A percentile compares a stretch with the other conserved stretches of the same genome.
These are phyloP conservation scores for Megaceryle torquata DNA, from an alignment of 2,113 vertebrate species.

Conservation along the genomic window DNA sequence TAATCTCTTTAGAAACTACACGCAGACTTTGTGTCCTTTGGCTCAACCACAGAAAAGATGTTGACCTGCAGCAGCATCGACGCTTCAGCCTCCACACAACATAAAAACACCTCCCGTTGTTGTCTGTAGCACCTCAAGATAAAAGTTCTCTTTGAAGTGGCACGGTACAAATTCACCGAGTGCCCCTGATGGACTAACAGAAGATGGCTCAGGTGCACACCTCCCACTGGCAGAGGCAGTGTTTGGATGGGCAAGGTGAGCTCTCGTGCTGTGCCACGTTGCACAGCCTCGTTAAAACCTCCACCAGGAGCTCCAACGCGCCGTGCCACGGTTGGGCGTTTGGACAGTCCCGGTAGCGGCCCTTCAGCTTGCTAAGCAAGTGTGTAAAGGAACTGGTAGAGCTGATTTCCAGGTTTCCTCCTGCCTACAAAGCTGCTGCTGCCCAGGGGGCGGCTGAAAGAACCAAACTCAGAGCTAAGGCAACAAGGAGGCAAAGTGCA, in stretches of 20 bases:
- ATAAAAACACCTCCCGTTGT: background rate
- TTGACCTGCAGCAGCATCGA: background rate
- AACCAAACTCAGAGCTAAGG: background rate
- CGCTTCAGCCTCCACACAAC: background rate
- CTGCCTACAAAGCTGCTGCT: background rate
- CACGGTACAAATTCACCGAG: background rate
- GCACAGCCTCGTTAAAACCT: background rate
- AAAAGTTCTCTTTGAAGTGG: fast-evolving
- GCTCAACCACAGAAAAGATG: background rate
- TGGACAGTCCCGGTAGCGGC: background rate
- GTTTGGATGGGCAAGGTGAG: background rate
- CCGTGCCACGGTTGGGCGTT: fast-evolving
- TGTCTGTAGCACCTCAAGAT: fast-evolving
- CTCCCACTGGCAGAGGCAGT: background rate
- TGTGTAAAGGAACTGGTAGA: background rate
- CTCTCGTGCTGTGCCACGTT: fast-evolving
- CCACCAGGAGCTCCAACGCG: background rate
- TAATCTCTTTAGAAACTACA: background rate
- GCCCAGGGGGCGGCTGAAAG: background rate
- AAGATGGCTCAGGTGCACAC: background rate
- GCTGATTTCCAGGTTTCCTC: background rate
- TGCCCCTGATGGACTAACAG: background rate
- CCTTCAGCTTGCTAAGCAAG: fast-evolving
- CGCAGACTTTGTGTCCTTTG: background rate
- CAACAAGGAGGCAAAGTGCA: fast-evolving